These are phyloP conservation scores for Fratercula arctica DNA, from an alignment of 2,797 vertebrate species.

Conservation along the genomic window DNA sequence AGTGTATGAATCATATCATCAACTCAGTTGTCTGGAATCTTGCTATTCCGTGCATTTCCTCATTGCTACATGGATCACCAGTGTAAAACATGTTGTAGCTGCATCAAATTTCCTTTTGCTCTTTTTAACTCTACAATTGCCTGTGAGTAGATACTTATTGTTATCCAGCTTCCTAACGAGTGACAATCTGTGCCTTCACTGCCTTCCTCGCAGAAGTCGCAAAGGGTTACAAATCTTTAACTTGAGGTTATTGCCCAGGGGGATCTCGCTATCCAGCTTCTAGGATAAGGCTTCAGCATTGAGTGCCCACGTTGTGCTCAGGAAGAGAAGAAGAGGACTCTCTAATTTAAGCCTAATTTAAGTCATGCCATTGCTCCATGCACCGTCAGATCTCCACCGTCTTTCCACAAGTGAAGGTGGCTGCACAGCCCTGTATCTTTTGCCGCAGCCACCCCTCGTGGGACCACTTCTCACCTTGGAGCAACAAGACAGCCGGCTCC, in stretches of 20 bases:
- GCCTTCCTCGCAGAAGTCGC: not conserved
- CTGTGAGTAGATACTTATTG: not conserved
- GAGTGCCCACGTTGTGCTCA: not conserved
- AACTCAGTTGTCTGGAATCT: slow-evolving; percentile 11
- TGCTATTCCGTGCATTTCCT: slow-evolving; percentile 32
- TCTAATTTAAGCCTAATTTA: not conserved
- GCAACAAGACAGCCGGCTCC: not conserved
- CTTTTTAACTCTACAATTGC: slow-evolving; percentile 12
- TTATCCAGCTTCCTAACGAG: not conserved
- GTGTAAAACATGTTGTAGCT: not conserved
- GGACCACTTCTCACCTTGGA: not conserved
- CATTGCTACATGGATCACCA: not conserved
- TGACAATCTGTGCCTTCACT: not conserved
- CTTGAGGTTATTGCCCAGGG: not conserved
- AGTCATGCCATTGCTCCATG: not conserved
- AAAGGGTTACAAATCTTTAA: not conserved
- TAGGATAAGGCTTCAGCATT: not conserved
- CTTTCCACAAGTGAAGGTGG: not conserved
- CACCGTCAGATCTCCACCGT: not conserved
- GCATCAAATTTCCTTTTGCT: not conserved
- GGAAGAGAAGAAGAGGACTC: not conserved
- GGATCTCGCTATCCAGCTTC: not conserved
- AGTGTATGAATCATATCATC: slow-evolving; percentile 2
- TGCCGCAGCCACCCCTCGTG: not conserved
- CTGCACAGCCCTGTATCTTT: not conserved